phyloP scores from a whole-genome alignment of 2,797 vertebrate species.

The Amazona ochrocephala region DNA sequence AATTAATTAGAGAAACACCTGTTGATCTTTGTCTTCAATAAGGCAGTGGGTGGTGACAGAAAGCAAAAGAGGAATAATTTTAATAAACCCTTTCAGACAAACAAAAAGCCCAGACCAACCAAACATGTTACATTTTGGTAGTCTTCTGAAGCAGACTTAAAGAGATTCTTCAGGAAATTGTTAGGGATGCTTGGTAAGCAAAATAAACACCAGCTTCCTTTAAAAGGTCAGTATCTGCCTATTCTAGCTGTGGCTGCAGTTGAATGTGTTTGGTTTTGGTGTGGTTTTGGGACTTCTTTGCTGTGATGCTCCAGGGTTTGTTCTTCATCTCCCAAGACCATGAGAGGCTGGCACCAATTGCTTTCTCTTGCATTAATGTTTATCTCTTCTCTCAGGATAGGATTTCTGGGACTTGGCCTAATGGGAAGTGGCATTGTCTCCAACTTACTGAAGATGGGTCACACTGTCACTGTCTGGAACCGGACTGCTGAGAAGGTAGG shows the following conservation, averaged over 20 bases:
- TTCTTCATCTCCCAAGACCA: neutral
- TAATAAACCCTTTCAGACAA: neutral
- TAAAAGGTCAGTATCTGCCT: neutral
- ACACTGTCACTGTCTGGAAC: conserved; percentile 98
- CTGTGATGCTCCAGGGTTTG: neutral
- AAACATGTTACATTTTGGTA: neutral
- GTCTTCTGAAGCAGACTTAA: neutral
- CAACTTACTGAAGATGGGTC: conserved; percentile 98
- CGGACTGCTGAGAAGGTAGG: conserved; percentile 97
- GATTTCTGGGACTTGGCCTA: conserved; percentile 95
- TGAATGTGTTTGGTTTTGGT: neutral
- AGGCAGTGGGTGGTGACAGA: neutral
- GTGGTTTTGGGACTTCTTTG: neutral
- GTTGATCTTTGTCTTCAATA: neutral
- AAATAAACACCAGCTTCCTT: neutral
- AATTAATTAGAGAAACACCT: neutral
- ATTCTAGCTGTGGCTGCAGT: neutral
- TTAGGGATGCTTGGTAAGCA: neutral
- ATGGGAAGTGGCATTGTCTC: conserved; percentile 99
- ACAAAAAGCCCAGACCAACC: neutral
- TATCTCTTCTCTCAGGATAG: conserved; percentile 84
- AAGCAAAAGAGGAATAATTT: neutral
- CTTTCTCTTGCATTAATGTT: neutral
- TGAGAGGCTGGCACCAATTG: neutral
- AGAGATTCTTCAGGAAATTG: neutral